phyloP scores from a whole-genome alignment of 2,113 vertebrate species.

The Poicephalus meyeri region DNA sequence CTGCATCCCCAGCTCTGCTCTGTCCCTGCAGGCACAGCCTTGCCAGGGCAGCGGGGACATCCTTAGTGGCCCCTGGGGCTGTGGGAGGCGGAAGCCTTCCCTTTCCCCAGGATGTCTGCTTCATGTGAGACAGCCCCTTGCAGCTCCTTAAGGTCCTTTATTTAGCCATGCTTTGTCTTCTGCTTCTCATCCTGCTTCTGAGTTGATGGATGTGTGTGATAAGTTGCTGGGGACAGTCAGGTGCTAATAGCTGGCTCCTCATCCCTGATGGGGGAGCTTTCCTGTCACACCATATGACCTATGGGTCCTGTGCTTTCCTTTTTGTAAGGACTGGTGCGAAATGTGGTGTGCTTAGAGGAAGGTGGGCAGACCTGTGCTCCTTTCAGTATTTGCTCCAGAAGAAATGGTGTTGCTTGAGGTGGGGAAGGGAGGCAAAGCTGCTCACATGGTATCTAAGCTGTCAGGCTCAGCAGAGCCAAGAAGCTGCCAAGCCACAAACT shows the following conservation, averaged over 20 bases:
- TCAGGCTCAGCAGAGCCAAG: not conserved
- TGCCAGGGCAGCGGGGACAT: not conserved
- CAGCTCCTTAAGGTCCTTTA: not conserved
- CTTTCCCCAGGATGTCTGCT: not conserved
- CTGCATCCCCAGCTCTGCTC: not conserved
- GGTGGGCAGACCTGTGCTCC: not conserved
- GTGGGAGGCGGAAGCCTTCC: not conserved
- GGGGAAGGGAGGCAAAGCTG: not conserved
- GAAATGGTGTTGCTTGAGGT: fast-evolving
- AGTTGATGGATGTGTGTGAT: not conserved
- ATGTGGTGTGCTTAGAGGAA: not conserved
- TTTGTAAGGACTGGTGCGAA: fast-evolving
- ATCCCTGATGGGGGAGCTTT: not conserved
- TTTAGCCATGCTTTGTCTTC: not conserved
- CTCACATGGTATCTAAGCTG: fast-evolving
- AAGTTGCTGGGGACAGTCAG: not conserved
- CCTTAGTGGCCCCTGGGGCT: not conserved
- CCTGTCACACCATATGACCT: fast-evolving
- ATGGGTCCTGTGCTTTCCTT: not conserved
- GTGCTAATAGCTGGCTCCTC: not conserved
- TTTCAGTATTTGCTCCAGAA: not conserved
- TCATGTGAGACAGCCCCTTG: not conserved
- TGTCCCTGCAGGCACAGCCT: not conserved
- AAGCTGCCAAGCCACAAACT: not conserved
- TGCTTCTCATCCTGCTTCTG: not conserved